Percentiles rank a stretch among this genome's conserved stretches.
Conservation (phyloP, 23 tunicate genomes). For the Ascidia mentula region DNA sequence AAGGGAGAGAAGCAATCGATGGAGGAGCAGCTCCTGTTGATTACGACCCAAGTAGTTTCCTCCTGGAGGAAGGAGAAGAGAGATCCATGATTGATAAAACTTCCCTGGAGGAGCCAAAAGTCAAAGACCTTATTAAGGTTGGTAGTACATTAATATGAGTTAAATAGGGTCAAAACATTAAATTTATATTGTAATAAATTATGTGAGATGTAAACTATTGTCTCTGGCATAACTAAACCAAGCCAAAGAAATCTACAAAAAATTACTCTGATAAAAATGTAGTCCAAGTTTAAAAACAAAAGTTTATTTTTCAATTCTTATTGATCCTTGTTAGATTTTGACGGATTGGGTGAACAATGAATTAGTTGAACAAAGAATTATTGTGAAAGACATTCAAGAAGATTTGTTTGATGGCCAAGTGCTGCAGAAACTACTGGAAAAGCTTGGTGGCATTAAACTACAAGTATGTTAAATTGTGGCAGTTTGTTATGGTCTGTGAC, state of each 20-base stretch:
- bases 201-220: too few species aligned
- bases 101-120: slow-evolving; percentile 77
- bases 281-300: too few species aligned
- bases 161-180: slow-evolving; percentile 2
- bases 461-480: too few species aligned
- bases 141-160: too few species aligned
- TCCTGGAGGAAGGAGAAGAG: slow-evolving; percentile 89
- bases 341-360: slow-evolving; percentile 91
- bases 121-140: slow-evolving; percentile 71
- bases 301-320: too few species aligned
- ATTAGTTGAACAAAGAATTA: slow-evolving; percentile 87
- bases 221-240: too few species aligned
- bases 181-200: too few species aligned
- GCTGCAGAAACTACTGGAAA: slow-evolving; percentile 89
- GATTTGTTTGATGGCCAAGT: slow-evolving; percentile 99
- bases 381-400: slow-evolving; percentile 94
- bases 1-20: slow-evolving; percentile 80
- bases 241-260: too few species aligned
- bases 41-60: slow-evolving; percentile 63
- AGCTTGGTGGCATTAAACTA: slow-evolving; percentile 77
- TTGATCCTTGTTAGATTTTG: too few species aligned
- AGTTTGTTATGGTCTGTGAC: too few species aligned
- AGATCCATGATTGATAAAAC: slow-evolving; percentile 87
- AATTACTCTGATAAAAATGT: too few species aligned
- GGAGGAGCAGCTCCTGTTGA: slow-evolving; percentile 58